phyloP scores from a whole-genome alignment of 2,113 vertebrate species.

The Labrus mixtus region DNA sequence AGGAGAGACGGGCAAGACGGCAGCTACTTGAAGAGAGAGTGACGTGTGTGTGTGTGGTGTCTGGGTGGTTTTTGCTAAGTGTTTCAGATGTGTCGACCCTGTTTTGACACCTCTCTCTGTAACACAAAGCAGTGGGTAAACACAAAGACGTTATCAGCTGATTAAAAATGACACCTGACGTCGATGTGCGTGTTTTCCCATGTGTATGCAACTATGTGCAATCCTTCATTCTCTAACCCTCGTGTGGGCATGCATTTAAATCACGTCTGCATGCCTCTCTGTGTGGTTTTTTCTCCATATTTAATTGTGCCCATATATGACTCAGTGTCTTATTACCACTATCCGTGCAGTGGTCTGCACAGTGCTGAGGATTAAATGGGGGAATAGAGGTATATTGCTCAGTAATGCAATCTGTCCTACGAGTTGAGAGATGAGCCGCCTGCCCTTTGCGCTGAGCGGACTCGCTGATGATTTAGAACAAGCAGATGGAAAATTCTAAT shows the following conservation, averaged over 20 bases:
- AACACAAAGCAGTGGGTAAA: slow-evolving; percentile 68
- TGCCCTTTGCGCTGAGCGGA: slow-evolving; percentile 77
- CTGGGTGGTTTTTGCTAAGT: slow-evolving; percentile 65
- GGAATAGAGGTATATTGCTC: slow-evolving; percentile 80
- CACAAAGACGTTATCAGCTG: slow-evolving; percentile 59
- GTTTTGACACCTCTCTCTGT: slow-evolving; percentile 71
- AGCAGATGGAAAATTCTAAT: slow-evolving; percentile 82
- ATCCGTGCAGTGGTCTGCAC: slow-evolving; percentile 29
- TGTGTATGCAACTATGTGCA: neutral
- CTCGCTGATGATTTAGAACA: slow-evolving; percentile 77
- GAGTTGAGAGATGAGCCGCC: slow-evolving; percentile 78
- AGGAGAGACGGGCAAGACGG: slow-evolving; percentile 58
- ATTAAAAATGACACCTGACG: slow-evolving; percentile 72
- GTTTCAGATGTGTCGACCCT: slow-evolving; percentile 54
- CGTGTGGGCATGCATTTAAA: neutral
- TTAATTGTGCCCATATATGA: slow-evolving; percentile 57
- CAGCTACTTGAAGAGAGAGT: slow-evolving; percentile 61
- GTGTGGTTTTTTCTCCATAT: slow-evolving; percentile 36
- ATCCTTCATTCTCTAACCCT: neutral
- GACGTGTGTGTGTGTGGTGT: slow-evolving; percentile 47
- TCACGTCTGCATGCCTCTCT: slow-evolving; percentile 1
- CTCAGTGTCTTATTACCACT: slow-evolving; percentile 53
- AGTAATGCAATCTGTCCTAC: slow-evolving; percentile 81
- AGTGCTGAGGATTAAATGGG: slow-evolving; percentile 76
- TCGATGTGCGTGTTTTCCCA: neutral